Base-by-base conservation (phyloP, 2,888 invertebrate genomes). In the Cosmorhoe ocellata region DNA sequence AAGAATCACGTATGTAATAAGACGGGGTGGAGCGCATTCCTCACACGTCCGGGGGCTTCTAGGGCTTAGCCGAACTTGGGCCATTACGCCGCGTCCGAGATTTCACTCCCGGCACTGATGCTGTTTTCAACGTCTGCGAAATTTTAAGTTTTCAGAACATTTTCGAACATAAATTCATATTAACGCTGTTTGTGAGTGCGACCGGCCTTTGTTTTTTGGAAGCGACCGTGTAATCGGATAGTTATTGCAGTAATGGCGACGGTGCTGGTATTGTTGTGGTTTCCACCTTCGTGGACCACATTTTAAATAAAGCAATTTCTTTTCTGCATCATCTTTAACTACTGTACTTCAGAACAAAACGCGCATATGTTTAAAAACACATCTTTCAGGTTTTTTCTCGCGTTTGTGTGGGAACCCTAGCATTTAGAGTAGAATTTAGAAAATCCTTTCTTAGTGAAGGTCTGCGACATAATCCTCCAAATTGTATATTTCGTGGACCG, bases 1-100 rank as follows among this genome's bases (percentile, higher is more conserved):
- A 89, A 84, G 83, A 87, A 89, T 87, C 89, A 89, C 90, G 90
- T 89, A 84, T 87, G 88, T 89, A 90, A 89, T 90, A 89, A 86
- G 80, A 69, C 75, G 71, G 70, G 64, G 69, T 55, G 67, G 64
- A 65, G 71, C 72, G 81, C 80, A 89, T 89, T 88, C 89, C 77
- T 81, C 79, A 81, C 89, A 88, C 89, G 89, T 89, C 76, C 62
- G 65, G 69, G 65, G 79, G 83, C 79, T 83, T 77, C 73, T 67
- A 71, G 69, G 75, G 79, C 79, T 89, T 88, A 87, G 75, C 67
- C 76, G 70, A 84, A 88, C 82, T 89, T 85, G 78, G 78, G 71
- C 83, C 81, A 84, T 86, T 84, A 87, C 68, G 65, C 70, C 70
- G 63, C 71, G 68, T 66, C 56, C 66, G 69, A 71, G 76, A 76